Conservation (phyloP, 2,888 invertebrate species). For the Cataglyphis altisquamis region DNA sequence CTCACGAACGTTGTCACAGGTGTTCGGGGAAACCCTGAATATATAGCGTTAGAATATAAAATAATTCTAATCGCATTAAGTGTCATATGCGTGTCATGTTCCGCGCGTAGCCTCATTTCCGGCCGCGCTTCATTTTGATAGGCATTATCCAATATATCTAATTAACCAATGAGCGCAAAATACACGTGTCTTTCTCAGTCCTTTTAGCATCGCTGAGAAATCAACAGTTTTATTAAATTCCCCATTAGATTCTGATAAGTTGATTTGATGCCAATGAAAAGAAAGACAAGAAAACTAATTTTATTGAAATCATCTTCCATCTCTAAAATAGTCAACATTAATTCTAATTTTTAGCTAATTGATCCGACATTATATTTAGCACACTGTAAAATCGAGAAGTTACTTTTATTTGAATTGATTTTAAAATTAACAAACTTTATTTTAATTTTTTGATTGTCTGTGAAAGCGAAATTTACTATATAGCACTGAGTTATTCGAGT, state of each 20-base stretch:
- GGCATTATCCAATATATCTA: slow-evolving; percentile 74
- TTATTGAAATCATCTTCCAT: background rate
- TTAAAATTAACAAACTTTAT: background rate
- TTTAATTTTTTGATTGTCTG: background rate
- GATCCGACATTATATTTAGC: background rate
- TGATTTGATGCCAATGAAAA: background rate
- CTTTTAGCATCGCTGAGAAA: background rate
- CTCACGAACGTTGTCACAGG: no score
- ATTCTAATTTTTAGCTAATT: slow-evolving; percentile 9
- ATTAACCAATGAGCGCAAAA: slow-evolving; percentile 57
- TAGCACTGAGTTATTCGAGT: background rate
- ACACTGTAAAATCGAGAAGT: background rate
- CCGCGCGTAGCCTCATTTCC: slow-evolving; percentile 60
- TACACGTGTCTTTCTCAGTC: slow-evolving; percentile 19
- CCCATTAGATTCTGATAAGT: background rate
- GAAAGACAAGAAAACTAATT: background rate
- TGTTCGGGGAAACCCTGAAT: no score
- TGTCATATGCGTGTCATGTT: slow-evolving; percentile 78
- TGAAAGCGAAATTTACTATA: background rate
- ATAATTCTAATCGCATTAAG: slow-evolving; percentile 71
- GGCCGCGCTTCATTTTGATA: slow-evolving; percentile 74
- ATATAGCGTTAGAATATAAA: slow-evolving; percentile 46
- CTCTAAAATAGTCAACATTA: background rate
- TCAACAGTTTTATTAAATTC: slow-evolving; percentile 7
- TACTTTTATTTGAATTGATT: background rate